These are phyloP conservation scores for Sacculina carcini DNA, from an alignment of 2,888 invertebrate genomes.

Conservation along the genomic window DNA sequence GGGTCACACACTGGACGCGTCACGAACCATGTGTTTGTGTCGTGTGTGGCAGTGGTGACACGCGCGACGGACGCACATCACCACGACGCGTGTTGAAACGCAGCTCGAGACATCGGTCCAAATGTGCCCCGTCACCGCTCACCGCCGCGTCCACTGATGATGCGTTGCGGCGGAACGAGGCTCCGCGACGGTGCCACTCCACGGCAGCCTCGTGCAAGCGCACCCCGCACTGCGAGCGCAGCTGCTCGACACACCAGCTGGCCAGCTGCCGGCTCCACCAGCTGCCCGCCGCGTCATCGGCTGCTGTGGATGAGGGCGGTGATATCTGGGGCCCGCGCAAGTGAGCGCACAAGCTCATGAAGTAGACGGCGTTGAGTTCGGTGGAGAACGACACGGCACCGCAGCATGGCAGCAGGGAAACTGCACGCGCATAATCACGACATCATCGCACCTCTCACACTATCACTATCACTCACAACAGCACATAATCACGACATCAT, in stretches of 20 bases:
- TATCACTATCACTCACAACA: too few species aligned
- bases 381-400: neutral
- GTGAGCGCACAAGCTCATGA: neutral
- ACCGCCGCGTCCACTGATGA: neutral
- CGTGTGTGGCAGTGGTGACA: neutral
- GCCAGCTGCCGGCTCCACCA: neutral
- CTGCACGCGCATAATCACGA: too few species aligned
- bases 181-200: neutral
- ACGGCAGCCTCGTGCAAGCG: neutral
- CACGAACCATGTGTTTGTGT: too few species aligned
- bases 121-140: too few species aligned
- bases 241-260: neutral
- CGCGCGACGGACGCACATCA: neutral
- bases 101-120: neutral
- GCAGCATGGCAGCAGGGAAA: neutral
- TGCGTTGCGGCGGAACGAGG: neutral
- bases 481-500: too few species aligned
- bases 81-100: neutral
- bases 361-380: neutral
- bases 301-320: too few species aligned
- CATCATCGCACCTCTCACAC: too few species aligned
- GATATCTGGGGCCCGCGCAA: too few species aligned
- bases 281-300: too few species aligned
- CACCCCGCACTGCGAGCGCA: neutral
- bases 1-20: too few species aligned